These are phyloP conservation scores for Heliconius aoede DNA, from an alignment of 2,888 invertebrate species.

Conservation along the genomic window DNA sequence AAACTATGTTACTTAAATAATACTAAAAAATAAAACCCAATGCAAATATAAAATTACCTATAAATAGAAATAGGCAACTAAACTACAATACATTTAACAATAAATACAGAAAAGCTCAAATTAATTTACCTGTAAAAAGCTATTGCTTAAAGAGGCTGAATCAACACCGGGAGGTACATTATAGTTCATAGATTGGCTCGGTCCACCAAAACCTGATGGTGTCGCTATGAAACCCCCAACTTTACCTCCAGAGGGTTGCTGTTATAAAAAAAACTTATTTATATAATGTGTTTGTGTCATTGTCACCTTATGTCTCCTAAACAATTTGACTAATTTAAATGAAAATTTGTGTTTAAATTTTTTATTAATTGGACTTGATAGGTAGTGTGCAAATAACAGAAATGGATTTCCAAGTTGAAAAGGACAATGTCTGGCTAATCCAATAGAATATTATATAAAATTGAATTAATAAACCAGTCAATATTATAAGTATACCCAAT, in stretches of 20 bases:
- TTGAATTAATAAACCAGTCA: too few species aligned
- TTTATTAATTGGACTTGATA: neutral
- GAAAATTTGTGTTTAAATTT: neutral
- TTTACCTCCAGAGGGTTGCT: constrained; percentile 77
- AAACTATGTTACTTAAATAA: too few species aligned
- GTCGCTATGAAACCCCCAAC: constrained; percentile 72
- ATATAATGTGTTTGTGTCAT: neutral
- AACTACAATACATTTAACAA: neutral
- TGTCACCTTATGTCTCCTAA: neutral
- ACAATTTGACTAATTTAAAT: neutral
- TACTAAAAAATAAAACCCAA: too few species aligned
- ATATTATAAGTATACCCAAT: too few species aligned
- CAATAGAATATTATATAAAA: too few species aligned
- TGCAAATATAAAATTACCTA: neutral
- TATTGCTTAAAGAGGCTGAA: constrained; percentile 86
- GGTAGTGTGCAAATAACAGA: too few species aligned
- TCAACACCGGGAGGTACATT: constrained; percentile 86
- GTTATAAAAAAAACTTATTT: constrained; percentile 31
- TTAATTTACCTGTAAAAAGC: constrained; percentile 79
- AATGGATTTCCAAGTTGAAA: too few species aligned
- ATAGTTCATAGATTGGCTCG: constrained; percentile 82
- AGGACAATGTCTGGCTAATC: too few species aligned
- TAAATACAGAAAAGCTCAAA: neutral
- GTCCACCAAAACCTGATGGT: constrained; percentile 58
- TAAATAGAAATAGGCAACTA: neutral